Conservation (phyloP, 1,140 invertebrate genomes). For the Eriosoma lanigerum region DNA sequence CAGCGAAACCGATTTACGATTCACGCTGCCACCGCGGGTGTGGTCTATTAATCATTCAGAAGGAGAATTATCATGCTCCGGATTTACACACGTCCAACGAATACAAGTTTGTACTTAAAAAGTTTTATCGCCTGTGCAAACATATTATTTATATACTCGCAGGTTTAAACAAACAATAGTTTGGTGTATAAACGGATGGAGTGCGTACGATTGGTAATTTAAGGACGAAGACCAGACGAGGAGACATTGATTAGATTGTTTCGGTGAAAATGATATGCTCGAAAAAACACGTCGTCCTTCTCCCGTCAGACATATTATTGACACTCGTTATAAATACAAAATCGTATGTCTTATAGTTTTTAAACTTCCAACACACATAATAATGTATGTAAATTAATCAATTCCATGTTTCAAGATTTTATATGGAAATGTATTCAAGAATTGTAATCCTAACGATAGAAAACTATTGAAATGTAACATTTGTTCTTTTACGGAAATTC, state of each 20-base stretch:
- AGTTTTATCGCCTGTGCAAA: conserved; percentile 19
- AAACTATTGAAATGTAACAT: too few species aligned
- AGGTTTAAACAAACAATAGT: background rate
- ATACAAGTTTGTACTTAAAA: background rate
- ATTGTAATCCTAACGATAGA: too few species aligned
- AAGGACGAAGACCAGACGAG: background rate
- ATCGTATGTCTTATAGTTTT: too few species aligned
- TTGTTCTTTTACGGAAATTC: too few species aligned
- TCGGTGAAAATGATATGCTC: background rate
- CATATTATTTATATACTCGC: background rate
- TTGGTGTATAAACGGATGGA: background rate
- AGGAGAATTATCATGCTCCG: conserved; percentile 31
- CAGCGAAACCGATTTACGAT: conserved; percentile 45
- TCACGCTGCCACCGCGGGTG: background rate
- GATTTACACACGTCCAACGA: conserved; percentile 21
- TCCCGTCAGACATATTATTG: background rate
- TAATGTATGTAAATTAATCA: too few species aligned
- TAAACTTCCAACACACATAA: too few species aligned
- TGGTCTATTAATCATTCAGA: conserved; percentile 44
- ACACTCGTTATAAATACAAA: too few species aligned
- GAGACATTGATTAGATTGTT: background rate
- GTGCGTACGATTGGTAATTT: background rate
- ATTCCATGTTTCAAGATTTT: too few species aligned
- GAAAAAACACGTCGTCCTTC: background rate
- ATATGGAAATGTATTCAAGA: too few species aligned